Percentiles rank a stretch among this genome's conserved stretches.
These are phyloP conservation scores for Lagocephalus sceleratus DNA, from an alignment of 2,797 vertebrate species.

Conservation along the genomic window DNA sequence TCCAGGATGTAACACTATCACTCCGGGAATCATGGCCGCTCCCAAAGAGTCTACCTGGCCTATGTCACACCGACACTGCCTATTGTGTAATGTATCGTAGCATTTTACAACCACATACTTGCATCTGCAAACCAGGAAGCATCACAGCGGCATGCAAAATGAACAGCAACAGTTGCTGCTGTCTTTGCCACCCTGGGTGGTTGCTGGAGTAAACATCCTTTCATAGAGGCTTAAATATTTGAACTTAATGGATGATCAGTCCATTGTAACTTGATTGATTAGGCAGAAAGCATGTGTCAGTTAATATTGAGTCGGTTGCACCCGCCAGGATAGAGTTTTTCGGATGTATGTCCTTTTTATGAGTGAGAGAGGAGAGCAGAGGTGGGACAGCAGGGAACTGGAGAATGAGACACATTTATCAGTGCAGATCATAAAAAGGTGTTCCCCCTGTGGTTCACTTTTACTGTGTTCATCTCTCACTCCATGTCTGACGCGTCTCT, in stretches of 20 bases:
- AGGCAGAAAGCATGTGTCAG: constrained; percentile 33
- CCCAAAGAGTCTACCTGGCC: constrained; percentile 43
- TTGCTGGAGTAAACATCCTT: constrained; percentile 35
- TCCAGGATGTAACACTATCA: constrained; percentile 70
- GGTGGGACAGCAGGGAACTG: constrained; percentile 31
- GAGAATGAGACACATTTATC: constrained; percentile 48
- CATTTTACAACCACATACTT: constrained; percentile 27
- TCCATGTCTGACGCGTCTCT: constrained; percentile 3
- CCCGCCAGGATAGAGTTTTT: constrained; percentile 56
- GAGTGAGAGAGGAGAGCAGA: constrained; percentile 21
- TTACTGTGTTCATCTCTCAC: background rate
- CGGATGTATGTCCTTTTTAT: background rate
- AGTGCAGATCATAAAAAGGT: constrained; percentile 25
- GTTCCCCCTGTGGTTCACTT: constrained; percentile 17
- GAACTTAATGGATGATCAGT: constrained; percentile 26
- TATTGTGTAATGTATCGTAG: constrained; percentile 25
- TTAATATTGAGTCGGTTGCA: constrained; percentile 49
- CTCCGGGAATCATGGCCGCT: constrained; percentile 58
- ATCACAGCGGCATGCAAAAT: constrained; percentile 20
- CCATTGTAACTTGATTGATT: constrained; percentile 49
- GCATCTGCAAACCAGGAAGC: constrained; percentile 31
- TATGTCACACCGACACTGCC: constrained; percentile 12
- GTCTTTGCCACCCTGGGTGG: constrained; percentile 18
- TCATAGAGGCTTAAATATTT: constrained; percentile 38
- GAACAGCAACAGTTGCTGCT: constrained; percentile 56